phyloP scores from a whole-genome alignment of 2,888 invertebrate genomes.

The Trissolcus japonicus region DNA sequence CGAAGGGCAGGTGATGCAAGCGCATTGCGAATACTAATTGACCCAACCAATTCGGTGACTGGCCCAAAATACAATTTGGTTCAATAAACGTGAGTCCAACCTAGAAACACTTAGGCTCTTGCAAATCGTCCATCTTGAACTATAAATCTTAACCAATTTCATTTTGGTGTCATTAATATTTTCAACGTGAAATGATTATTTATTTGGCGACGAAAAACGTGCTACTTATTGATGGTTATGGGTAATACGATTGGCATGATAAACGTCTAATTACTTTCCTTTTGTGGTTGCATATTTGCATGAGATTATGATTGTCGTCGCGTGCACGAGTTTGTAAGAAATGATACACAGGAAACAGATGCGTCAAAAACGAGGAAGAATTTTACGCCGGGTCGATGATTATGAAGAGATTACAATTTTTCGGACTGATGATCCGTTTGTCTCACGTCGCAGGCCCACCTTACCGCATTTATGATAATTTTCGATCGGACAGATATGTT shows the following conservation, averaged over 20 bases:
- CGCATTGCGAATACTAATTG: slow-evolving; percentile 52
- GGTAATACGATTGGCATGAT: too few species aligned
- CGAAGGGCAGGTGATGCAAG: slow-evolving; percentile 68
- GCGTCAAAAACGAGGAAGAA: slow-evolving; percentile 31
- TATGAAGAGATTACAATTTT: slow-evolving; percentile 57
- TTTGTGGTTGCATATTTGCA: slow-evolving; percentile 36
- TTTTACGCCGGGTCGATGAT: slow-evolving; percentile 34
- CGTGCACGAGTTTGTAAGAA: slow-evolving; percentile 30
- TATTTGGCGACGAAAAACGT: too few species aligned
- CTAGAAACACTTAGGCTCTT: too few species aligned
- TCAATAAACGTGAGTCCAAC: too few species aligned
- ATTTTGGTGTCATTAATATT: too few species aligned
- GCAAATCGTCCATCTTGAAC: too few species aligned
- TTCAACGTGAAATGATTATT: too few species aligned
- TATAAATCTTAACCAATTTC: too few species aligned
- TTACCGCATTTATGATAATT: slow-evolving; percentile 48
- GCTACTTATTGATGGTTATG: too few species aligned
- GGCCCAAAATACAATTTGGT: too few species aligned
- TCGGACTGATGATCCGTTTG: slow-evolving; percentile 24
- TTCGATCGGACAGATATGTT: slow-evolving; percentile 35
- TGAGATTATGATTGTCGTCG: slow-evolving; percentile 39
- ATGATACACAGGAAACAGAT: slow-evolving; percentile 57
- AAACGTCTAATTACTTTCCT: slow-evolving; percentile 22
- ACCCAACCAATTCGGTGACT: neutral
- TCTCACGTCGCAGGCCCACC: slow-evolving; percentile 26